Conservation (phyloP, 2,888 invertebrate genomes). For the Xestia xanthographa region DNA sequence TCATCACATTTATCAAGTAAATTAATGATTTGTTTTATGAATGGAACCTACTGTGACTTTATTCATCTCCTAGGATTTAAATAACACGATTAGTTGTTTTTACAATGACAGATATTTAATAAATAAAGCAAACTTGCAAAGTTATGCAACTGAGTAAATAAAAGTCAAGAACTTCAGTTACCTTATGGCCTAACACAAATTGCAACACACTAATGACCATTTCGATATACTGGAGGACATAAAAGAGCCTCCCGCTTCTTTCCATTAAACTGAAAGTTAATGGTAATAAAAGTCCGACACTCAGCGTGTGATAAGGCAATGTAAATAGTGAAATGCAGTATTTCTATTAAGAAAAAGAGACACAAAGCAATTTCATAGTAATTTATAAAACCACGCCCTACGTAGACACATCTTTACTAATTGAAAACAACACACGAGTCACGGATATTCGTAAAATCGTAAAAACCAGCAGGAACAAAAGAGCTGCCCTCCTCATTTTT, state of each 20-base stretch:
- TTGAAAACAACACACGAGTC: neutral
- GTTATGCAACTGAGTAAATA: constrained; percentile 2
- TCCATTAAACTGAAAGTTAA: neutral
- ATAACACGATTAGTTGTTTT: neutral
- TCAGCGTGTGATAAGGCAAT: constrained; percentile 11
- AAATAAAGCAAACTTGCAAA: neutral
- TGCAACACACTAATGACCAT: neutral
- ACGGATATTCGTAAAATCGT: neutral
- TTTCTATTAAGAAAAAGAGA: neutral
- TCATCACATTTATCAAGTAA: constrained; percentile 52
- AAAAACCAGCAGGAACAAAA: constrained; percentile 41
- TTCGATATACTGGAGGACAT: neutral
- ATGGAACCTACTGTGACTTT: constrained; percentile 22
- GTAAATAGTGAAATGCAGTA: neutral
- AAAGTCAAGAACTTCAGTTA: constrained; percentile 1
- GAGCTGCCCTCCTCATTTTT: constrained; percentile 61
- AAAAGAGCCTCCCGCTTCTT: neutral
- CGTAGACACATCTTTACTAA: constrained; percentile 3
- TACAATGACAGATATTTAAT: constrained; percentile 13
- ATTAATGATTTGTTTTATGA: constrained; percentile 55
- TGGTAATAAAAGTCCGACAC: neutral
- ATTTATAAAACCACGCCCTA: neutral
- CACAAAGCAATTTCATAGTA: neutral
- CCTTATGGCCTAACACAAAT: neutral
- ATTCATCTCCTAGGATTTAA: constrained; percentile 13